Evolutionary conservation across 1,140 invertebrate genomes (phyloP).

Genomic region (Pseudomyrmex dendroicus): DNA sequence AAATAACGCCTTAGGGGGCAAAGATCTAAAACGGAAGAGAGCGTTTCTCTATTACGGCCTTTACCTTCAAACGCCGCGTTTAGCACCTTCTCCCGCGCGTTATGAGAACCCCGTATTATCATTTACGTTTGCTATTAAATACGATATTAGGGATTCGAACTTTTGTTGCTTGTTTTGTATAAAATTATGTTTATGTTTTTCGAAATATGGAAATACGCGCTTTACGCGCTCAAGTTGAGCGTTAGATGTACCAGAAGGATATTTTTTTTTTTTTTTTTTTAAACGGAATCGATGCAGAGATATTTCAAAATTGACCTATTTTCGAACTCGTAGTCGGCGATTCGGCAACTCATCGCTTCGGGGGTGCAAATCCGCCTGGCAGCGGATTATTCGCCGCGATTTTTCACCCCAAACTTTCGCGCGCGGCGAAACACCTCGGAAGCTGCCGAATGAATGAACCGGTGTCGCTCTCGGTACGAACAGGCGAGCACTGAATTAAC

Average conservation of each 20-base stretch:
- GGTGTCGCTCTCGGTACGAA: conserved; percentile 57
- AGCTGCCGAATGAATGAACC: conserved; percentile 67
- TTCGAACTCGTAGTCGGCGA: conserved; percentile 44
- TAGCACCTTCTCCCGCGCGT: conserved; percentile 3
- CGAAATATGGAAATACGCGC: not conserved
- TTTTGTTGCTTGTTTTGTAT: conserved; percentile 9
- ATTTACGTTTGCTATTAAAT: not conserved
- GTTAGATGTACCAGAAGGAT: not conserved
- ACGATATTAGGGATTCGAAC: not conserved
- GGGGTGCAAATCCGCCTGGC: conserved; percentile 35
- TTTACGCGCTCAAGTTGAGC: too few relatives aligned
- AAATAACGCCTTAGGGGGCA: conserved; percentile 10
- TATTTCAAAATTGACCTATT: conserved; percentile 67
- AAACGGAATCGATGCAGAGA: conserved; percentile 36
- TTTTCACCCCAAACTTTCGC: conserved; percentile 45
- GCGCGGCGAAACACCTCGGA: conserved; percentile 49
- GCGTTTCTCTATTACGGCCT: conserved; percentile 15
- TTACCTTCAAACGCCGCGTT: conserved; percentile 8
- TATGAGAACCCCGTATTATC: not conserved
- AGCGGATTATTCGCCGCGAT: conserved; percentile 62
- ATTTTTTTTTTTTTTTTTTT: not conserved
- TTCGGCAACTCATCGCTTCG: conserved; percentile 20
- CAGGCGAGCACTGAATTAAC: conserved; percentile 71
- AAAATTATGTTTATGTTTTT: not conserved
- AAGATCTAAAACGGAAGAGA: conserved; percentile 21